phyloP scores from a whole-genome alignment of 2,113 vertebrate species.

The Catagonus wagneri region DNA sequence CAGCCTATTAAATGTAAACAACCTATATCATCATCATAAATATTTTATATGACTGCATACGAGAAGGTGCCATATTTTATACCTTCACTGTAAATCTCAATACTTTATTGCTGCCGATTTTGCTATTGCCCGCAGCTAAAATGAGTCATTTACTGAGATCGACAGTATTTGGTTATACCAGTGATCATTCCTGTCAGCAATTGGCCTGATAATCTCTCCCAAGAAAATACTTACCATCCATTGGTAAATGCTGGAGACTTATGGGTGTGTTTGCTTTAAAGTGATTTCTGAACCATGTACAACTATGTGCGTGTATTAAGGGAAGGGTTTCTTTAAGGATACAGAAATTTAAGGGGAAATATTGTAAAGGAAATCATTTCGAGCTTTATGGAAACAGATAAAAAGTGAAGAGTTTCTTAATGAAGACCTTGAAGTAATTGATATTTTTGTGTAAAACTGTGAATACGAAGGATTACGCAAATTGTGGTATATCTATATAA shows the following conservation, averaged over 20 bases:
- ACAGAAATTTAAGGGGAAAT: conserved; percentile 51
- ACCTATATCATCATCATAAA: not conserved
- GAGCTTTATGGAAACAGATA: conserved; percentile 53
- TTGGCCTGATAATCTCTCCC: not conserved
- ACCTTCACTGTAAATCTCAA: conserved; percentile 15
- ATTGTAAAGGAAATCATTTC: not conserved
- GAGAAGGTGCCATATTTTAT: not conserved
- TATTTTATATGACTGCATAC: not conserved
- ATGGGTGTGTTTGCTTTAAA: not conserved
- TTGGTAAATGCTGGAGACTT: not conserved
- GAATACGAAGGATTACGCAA: not conserved
- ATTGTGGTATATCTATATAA: not conserved
- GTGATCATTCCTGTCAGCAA: not conserved
- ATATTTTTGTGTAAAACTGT: conserved; percentile 61
- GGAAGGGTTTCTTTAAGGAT: not conserved
- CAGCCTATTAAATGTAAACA: conserved; percentile 19
- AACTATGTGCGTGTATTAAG: not conserved
- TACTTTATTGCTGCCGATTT: conserved; percentile 11
- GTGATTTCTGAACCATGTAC: not conserved
- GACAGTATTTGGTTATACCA: not conserved
- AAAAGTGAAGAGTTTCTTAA: conserved; percentile 44
- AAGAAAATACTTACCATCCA: not conserved
- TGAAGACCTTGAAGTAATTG: not conserved
- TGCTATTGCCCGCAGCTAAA: conserved; percentile 6
- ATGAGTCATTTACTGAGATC: conserved; percentile 1